Evolutionary conservation across 2,113 vertebrate species (phyloP), one percentile per base, ranked within the genome.

Genomic region (Petroica traversi): DNA sequence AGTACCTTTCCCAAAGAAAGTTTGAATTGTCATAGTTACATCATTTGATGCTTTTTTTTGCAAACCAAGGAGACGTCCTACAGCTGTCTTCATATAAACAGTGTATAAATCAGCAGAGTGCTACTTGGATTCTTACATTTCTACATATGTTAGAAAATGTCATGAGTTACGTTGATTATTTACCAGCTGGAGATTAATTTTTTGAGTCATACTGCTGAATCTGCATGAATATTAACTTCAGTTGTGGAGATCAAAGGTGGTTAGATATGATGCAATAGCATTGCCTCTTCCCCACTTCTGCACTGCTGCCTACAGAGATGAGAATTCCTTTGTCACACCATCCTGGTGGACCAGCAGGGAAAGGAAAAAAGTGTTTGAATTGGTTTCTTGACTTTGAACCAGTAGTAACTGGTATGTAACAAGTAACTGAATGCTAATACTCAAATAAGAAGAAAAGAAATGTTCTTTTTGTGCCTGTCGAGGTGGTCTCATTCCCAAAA

Each of bases 1-100:
- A 26, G 36, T 45, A 88, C n/a, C 29, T 46, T 85, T 90, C 43
- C 75, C 69, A 40, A 79, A 62, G 54, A 40, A 88, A 49, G 41
- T 61, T 85, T 82, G 71, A 69, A 38, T 76, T 79, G 13, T 72
- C 36, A 25, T 72, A 40, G 58, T 76, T 90, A 28, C 8, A 19
- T 62, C 25, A 69, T 57, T 29, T 36, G 15, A 36, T 40, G 7
- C 17, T 54, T 38, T 19, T 51, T 49, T 61, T 69, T 62, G 5
- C 26, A 74, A 77, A 73, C 3, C 23, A 61, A 33, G 41, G 38
- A 90, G 75, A 90, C 22, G 6, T 66, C 9, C 28, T 57, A 26
- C 90, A 95, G 85, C 95, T 93, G 82, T 55, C n/a, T 54, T 72
- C 26, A 2, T 66, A 34, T 74, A 95, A 96, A 96, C 79, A 69